Evolutionary conservation across 2,888 invertebrate species (phyloP).

Genomic region (Laothoe populi): DNA sequence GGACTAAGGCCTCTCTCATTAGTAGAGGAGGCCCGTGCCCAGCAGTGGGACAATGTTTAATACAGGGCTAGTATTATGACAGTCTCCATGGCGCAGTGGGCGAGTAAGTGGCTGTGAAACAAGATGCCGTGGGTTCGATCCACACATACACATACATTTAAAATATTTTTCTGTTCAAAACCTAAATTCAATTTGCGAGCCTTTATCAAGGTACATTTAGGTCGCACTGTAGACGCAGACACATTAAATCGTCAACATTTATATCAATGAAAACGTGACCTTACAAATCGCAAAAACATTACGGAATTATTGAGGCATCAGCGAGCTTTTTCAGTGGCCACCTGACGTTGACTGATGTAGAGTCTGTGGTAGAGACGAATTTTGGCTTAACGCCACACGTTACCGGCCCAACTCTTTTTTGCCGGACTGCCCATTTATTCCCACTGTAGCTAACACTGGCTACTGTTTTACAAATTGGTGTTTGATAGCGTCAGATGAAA

Average conservation of each 20-base stretch:
- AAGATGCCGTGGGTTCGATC: no score
- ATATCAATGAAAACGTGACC: not conserved
- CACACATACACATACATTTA: no score
- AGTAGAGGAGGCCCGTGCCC: no score
- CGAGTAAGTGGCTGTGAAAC: no score
- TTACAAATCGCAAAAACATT: constrained; percentile 10
- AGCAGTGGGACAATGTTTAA: no score
- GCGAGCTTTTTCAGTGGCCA: constrained; percentile 32
- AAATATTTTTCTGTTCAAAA: no score
- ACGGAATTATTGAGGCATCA: constrained; percentile 22
- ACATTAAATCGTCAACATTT: not conserved
- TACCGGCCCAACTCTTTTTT: constrained; percentile 32
- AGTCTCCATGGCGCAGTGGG: no score
- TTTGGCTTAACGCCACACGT: constrained; percentile 39
- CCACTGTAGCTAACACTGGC: constrained; percentile 31
- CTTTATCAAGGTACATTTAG: not conserved
- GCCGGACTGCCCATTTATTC: constrained; percentile 33
- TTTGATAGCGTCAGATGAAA: constrained; percentile 16
- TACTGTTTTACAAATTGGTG: constrained; percentile 10
- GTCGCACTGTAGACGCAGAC: no score
- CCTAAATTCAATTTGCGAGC: no score
- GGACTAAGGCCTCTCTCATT: no score
- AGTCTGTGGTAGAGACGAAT: constrained; percentile 38
- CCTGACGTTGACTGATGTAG: constrained; percentile 44
- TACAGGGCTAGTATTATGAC: no score